Evolutionary conservation across 1,140 invertebrate genomes (phyloP).

Genomic region (Polypedilum vanderplanki): DNA sequence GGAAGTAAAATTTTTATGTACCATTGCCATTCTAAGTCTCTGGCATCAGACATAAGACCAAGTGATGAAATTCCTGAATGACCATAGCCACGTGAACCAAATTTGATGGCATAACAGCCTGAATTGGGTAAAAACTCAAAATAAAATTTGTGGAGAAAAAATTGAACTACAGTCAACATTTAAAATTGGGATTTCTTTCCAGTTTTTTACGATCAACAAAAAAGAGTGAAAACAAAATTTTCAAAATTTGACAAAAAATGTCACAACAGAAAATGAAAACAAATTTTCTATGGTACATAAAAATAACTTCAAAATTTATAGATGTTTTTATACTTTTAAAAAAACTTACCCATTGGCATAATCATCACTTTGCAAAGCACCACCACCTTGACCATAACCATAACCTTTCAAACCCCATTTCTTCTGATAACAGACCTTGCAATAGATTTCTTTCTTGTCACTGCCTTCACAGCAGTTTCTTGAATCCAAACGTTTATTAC

Average conservation of each 20-base stretch:
- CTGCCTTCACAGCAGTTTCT: slow-evolving; percentile 91
- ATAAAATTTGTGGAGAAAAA: background rate
- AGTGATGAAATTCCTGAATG: slow-evolving; percentile 71
- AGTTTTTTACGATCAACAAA: too few species aligned
- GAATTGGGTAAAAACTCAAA: slow-evolving; percentile 45
- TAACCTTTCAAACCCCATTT: slow-evolving; percentile 91
- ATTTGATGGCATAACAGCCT: slow-evolving; percentile 74
- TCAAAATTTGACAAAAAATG: too few species aligned
- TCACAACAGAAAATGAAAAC: background rate
- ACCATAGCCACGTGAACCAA: slow-evolving; percentile 83
- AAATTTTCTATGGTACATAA: background rate
- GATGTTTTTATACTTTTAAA: background rate
- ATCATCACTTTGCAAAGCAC: slow-evolving; percentile 74
- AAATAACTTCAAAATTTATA: background rate
- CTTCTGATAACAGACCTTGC: slow-evolving; percentile 93
- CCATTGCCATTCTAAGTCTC: slow-evolving; percentile 57
- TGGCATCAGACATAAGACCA: slow-evolving; percentile 60
- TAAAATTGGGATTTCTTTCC: too few species aligned
- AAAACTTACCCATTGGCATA: background rate
- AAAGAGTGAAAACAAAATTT: too few species aligned
- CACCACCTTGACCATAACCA: slow-evolving; percentile 86
- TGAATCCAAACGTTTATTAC: slow-evolving; percentile 92
- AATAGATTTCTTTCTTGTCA: slow-evolving; percentile 90
- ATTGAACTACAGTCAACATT: background rate
- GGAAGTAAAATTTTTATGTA: slow-evolving; percentile 36